Evolutionary conservation across 1,140 invertebrate species (phyloP).

Genomic region (Adelges cooleyi): DNA sequence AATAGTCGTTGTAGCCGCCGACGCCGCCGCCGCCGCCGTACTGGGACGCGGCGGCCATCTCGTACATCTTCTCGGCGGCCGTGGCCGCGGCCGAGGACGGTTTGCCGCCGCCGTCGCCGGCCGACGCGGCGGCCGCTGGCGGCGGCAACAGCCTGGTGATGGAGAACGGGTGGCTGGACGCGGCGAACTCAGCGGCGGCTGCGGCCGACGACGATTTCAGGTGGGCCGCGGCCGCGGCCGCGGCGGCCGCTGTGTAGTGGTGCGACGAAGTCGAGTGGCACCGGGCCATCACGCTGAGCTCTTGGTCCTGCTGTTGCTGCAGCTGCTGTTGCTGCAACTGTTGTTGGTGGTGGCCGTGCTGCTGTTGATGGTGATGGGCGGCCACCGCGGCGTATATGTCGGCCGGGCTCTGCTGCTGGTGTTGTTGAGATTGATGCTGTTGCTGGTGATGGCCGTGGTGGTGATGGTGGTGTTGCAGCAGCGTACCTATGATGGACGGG

Average conservation of each 20-base stretch:
- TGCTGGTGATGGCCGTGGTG: background rate
- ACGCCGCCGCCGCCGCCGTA: conserved; percentile 34
- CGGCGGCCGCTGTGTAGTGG: conserved; percentile 33
- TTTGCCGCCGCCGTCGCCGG: conserved; percentile 37
- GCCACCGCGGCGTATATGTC: conserved; percentile 32
- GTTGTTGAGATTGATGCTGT: conserved; percentile 28
- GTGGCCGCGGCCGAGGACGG: conserved; percentile 4
- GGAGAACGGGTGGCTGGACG: conserved; percentile 79
- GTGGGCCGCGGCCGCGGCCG: conserved; percentile 36
- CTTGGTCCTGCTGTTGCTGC: conserved; percentile 39
- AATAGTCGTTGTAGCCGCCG: conserved; percentile 38
- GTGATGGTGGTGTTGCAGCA: conserved; percentile 6
- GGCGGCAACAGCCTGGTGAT: conserved; percentile 80
- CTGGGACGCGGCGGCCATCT: conserved; percentile 14
- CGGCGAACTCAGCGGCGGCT: conserved; percentile 49
- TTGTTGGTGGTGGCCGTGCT: conserved; percentile 30
- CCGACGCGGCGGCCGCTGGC: conserved; percentile 57
- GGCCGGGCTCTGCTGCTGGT: conserved; percentile 32
- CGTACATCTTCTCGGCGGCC: conserved; percentile 15
- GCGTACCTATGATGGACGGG: background rate
- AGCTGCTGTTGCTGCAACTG: conserved; percentile 38
- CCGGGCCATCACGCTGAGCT: conserved; percentile 37
- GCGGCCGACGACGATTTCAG: conserved; percentile 35
- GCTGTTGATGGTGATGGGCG: conserved; percentile 30
- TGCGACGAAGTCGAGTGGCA: conserved; percentile 37